Conservation (phyloP, 2,888 invertebrate genomes). For the Caenorhabditis sp. region DNA sequence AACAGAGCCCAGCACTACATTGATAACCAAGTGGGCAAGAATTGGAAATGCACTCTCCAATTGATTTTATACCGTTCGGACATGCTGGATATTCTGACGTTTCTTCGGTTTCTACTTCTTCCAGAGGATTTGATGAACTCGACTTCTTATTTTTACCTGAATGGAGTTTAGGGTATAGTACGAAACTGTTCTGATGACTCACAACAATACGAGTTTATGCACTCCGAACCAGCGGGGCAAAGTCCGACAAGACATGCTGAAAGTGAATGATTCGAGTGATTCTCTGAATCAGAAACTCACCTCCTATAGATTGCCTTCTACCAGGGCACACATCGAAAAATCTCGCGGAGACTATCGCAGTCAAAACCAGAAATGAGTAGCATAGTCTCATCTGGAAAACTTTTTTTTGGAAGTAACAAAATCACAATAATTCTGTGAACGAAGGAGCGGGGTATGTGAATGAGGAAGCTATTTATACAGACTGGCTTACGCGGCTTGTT, state of each 20-base stretch:
- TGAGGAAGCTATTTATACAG: constrained; percentile 42
- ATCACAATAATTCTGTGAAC: too few relatives aligned
- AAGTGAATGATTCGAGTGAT: constrained; percentile 9
- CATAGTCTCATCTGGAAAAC: constrained; percentile 52
- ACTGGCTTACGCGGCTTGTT: constrained; percentile 22
- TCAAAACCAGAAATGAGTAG: not conserved
- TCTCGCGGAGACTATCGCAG: constrained; percentile 17
- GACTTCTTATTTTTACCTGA: constrained; percentile 59
- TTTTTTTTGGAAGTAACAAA: too few relatives aligned
- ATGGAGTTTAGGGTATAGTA: not conserved
- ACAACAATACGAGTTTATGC: constrained; percentile 77
- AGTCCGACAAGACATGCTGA: constrained; percentile 76
- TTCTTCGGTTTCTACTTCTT: constrained; percentile 57
- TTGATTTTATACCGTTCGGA: constrained; percentile 63
- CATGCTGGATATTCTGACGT: constrained; percentile 53
- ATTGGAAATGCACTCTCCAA: constrained; percentile 74
- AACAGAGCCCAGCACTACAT: constrained; percentile 75
- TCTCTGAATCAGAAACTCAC: constrained; percentile 27
- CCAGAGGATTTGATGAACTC: constrained; percentile 19
- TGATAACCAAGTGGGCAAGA: constrained; percentile 74
- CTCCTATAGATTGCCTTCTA: constrained; percentile 74
- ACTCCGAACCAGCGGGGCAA: constrained; percentile 76
- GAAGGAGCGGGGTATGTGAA: constrained; percentile 38
- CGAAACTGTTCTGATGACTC: constrained; percentile 9
- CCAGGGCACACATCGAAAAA: constrained; percentile 75